Percentiles rank a stretch among this genome's conserved stretches.
Evolutionary conservation across 1,140 invertebrate species (phyloP).

Genomic region (Adelges cooleyi): DNA sequence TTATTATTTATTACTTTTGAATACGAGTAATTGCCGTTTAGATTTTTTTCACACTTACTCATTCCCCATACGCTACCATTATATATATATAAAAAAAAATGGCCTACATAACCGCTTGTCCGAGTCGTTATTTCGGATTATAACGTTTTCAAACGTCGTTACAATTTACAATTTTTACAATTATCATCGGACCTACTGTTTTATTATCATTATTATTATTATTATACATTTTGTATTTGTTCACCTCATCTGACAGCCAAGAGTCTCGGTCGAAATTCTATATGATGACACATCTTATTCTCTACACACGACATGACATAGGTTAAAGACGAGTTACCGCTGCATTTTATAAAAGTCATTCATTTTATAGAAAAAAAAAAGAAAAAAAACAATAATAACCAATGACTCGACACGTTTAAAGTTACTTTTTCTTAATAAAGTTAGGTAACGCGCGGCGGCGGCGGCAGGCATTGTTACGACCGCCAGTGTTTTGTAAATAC

Average conservation of each 20-base stretch:
- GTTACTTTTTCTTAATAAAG: slow-evolving; percentile 28
- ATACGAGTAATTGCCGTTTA: neutral
- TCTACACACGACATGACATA: slow-evolving; percentile 23
- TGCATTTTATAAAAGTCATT: slow-evolving; percentile 28
- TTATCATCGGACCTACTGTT: neutral
- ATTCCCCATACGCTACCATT: neutral
- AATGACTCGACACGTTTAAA: slow-evolving; percentile 29
- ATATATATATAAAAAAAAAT: neutral
- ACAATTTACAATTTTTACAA: neutral
- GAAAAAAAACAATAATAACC: slow-evolving; percentile 27
- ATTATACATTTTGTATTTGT: neutral
- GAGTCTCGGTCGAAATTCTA: neutral
- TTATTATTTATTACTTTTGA: slow-evolving; percentile 7
- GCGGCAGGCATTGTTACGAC: slow-evolving; percentile 17
- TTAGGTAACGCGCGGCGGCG: slow-evolving; percentile 11
- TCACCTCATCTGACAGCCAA: too few species aligned
- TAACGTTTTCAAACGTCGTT: neutral
- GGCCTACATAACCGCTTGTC: slow-evolving; percentile 5
- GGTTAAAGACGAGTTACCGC: slow-evolving; percentile 25
- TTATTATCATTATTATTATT: slow-evolving; percentile 8
- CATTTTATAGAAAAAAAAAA: slow-evolving; percentile 14
- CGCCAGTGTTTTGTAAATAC: slow-evolving; percentile 26
- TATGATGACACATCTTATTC: slow-evolving; percentile 25
- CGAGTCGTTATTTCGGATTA: neutral
- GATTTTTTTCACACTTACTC: neutral